A percentile compares a stretch with the other conserved stretches of the same genome.
These are phyloP conservation scores for Cryptotis parvus DNA, from an alignment of 2,113 vertebrate genomes.

Conservation along the genomic window DNA sequence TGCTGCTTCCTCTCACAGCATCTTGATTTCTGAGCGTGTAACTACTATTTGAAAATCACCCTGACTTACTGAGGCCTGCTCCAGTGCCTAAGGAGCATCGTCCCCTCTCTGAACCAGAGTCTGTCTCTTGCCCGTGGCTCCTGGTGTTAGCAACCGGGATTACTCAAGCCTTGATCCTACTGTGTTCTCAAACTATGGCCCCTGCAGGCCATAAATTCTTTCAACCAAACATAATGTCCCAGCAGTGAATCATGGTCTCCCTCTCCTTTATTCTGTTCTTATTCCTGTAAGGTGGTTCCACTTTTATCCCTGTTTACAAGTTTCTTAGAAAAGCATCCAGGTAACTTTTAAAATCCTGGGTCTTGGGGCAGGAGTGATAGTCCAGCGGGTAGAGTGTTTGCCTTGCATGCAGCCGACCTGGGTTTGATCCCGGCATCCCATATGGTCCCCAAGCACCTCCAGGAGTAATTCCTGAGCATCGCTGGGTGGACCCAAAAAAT, in stretches of 20 bases:
- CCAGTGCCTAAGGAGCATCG: not conserved
- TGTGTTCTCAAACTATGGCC: not conserved
- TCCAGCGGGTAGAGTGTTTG: no score
- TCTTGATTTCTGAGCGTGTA: not conserved
- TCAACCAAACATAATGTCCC: no score
- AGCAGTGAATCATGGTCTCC: no score
- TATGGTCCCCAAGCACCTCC: no score
- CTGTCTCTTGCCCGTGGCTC: not conserved
- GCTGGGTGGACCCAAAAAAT: no score
- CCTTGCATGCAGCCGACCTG: no score
- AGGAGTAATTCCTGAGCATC: no score
- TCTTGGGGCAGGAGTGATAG: no score
- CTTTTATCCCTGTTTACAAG: not conserved
- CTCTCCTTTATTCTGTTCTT: not conserved
- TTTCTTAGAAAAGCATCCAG: slow-evolving; percentile 16
- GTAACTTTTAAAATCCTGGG: not conserved
- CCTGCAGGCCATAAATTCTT: not conserved
- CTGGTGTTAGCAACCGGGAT: not conserved
- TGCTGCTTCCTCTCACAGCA: not conserved
- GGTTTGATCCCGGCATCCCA: no score
- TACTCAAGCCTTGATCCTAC: not conserved
- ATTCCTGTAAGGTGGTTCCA: not conserved
- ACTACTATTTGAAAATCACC: not conserved
- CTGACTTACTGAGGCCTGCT: not conserved
- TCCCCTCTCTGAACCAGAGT: accelerated